A percentile compares a stretch with the other conserved stretches of the same genome.
Conservation (phyloP, 2,797 vertebrate genomes). For the Sitta carolinensis region DNA sequence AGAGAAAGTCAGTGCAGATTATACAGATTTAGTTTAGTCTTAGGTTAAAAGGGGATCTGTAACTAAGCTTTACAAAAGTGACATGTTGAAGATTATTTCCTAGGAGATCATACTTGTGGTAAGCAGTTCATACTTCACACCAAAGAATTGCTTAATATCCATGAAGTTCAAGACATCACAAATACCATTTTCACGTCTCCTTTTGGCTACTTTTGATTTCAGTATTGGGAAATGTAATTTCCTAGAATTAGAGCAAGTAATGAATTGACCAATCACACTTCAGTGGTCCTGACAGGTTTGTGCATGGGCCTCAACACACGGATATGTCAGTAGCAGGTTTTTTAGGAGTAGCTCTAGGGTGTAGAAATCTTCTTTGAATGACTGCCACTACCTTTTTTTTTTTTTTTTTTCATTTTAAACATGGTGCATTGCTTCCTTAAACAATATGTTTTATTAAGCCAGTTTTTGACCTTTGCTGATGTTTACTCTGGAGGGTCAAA, state of each 20-base stretch:
- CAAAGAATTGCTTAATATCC: neutral
- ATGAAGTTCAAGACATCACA: neutral
- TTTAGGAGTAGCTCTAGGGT: neutral
- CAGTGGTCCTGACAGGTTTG: neutral
- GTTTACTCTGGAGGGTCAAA: neutral
- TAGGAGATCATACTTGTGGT: neutral
- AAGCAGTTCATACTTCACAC: neutral
- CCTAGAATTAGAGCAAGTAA: neutral
- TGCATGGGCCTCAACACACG: neutral
- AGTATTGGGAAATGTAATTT: neutral
- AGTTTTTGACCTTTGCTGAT: neutral
- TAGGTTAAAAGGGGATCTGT: neutral
- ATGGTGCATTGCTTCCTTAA: neutral
- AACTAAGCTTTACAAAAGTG: neutral
- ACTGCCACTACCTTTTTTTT: no score
- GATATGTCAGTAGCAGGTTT: neutral
- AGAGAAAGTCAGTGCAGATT: neutral
- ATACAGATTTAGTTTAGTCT: neutral
- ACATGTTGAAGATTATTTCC: neutral
- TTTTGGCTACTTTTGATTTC: neutral
- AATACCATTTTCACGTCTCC: neutral
- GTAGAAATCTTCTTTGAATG: neutral
- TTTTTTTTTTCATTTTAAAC: neutral
- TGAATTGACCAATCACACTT: neutral
- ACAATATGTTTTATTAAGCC: neutral